Evolutionary conservation across 2,113 vertebrate genomes (phyloP), one percentile per base, ranked within the genome.

Genomic region (Cyanoderma ruficeps): DNA sequence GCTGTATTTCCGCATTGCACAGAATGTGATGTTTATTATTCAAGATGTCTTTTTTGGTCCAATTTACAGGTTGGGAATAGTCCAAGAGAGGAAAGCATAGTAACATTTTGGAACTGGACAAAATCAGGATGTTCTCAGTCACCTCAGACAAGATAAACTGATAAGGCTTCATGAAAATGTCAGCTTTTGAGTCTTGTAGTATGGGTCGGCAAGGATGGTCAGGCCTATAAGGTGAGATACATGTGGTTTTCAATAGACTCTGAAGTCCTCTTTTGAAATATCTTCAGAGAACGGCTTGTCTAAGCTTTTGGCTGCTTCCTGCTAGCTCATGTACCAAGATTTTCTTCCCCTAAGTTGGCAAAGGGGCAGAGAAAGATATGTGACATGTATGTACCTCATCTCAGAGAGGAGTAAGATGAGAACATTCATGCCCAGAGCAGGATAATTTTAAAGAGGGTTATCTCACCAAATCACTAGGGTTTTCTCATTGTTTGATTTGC

Each of bases 211-310:
- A 81, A 81, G 25, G 5, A 18, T 27, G 15, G 17, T 16, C 21
- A 55, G 4, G 6, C 35, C 14, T 76, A 3, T 6, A 2, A 25
- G 1, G 2, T 41, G 23, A 16, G 7, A 14, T 20, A 55, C 0
- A 2, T 64, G 11, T 53, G 11, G 39, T 86, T 89, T 69, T 68
- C 53, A 65, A 20, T 10, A 46, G 22, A 41, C 6, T 39, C 41
- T 44, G 28, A 27, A 41, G 12, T 69, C 20, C 4, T 61, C 1
- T 57, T 67, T 94, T 59, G 33, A 47, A 53, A 23, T 30, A 21
- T 37, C 13, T 89, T 65, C n/a, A 42, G 6, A 55, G 7, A 39
- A 56, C 7, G 2, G 0, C 7, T 86, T 74, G 7, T 53, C 19
- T 88, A n/a, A 83, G 17, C 4, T 69, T 69, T 67, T 83, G 47